Conservation (phyloP, 2,113 vertebrate genomes). For the Perca fluviatilis region DNA sequence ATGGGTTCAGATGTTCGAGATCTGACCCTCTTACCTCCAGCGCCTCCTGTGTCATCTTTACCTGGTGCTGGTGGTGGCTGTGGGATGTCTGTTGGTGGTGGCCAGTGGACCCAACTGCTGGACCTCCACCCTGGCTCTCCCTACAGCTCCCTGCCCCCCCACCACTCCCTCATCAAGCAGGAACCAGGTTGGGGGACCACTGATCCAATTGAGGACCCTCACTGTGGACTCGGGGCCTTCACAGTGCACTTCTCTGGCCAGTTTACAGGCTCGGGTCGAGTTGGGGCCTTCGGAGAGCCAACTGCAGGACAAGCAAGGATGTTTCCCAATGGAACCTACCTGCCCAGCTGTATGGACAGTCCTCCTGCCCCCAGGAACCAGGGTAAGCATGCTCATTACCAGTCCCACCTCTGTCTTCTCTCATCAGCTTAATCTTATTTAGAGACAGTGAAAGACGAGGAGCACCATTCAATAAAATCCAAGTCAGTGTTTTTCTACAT, state of each 20-base stretch:
- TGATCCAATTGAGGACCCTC: conserved; percentile 92
- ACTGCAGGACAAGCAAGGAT: conserved; percentile 89
- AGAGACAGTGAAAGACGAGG: background rate
- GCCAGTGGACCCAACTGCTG: conserved; percentile 94
- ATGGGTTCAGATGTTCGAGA: conserved; percentile 96
- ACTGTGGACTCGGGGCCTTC: conserved; percentile 95
- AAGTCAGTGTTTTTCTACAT: background rate
- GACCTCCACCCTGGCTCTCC: conserved; percentile 93
- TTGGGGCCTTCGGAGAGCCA: conserved; percentile 89
- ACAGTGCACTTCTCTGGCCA: conserved; percentile 97
- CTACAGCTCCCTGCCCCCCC: conserved; percentile 89
- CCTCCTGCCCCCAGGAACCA: conserved; percentile 90
- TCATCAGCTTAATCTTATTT: background rate
- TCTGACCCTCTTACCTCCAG: conserved; percentile 86
- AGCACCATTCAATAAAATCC: background rate
- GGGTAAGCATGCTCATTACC: conserved; percentile 83
- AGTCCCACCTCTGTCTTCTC: background rate
- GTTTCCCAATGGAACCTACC: conserved; percentile 92
- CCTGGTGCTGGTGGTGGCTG: conserved; percentile 87
- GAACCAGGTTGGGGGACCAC: conserved; percentile 93
- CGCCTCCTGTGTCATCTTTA: conserved; percentile 89
- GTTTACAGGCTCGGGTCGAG: conserved; percentile 93
- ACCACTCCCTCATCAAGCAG: conserved; percentile 97
- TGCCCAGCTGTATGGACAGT: conserved; percentile 92
- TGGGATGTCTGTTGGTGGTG: conserved; percentile 88